Conservation (phyloP, 64 coral and sea anemone genomes). For the Anthopleura sola region DNA sequence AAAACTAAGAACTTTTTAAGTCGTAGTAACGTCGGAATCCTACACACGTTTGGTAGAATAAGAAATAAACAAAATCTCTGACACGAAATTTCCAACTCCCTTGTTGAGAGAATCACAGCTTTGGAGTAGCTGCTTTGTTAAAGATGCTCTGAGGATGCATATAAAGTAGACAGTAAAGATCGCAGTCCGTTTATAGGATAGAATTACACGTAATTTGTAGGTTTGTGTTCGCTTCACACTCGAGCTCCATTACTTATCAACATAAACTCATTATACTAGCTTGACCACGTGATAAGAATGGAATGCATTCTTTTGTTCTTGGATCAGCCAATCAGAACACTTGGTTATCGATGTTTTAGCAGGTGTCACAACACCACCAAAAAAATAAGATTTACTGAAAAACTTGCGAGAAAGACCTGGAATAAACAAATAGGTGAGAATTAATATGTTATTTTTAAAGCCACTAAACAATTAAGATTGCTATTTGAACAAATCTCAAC, state of each 20-base stretch:
- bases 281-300: conserved; percentile 66
- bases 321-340: not conserved
- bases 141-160: not conserved
- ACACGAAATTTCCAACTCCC: not conserved
- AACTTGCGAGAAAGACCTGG: not conserved
- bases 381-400: not conserved
- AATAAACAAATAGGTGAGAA: not conserved
- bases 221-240: conserved; percentile 19
- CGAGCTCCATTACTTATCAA: conserved; percentile 38
- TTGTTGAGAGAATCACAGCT: not conserved
- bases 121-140: not conserved
- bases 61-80: not conserved
- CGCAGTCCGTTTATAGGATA: not conserved
- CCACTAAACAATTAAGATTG: no score
- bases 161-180: not conserved
- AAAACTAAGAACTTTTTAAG: conserved; percentile 13
- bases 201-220: conserved; percentile 3
- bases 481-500: no score
- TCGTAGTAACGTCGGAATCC: conserved; percentile 68
- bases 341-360: not conserved
- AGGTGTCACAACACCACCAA: conserved; percentile 13
- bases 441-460: no score
- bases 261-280: conserved; percentile 17
- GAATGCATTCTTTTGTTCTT: conserved; percentile 44
- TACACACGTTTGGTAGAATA: not conserved